Percentiles rank a stretch among this genome's conserved stretches.
phyloP scores from a whole-genome alignment of 2,113 vertebrate species.

The Phrynosoma platyrhinos region DNA sequence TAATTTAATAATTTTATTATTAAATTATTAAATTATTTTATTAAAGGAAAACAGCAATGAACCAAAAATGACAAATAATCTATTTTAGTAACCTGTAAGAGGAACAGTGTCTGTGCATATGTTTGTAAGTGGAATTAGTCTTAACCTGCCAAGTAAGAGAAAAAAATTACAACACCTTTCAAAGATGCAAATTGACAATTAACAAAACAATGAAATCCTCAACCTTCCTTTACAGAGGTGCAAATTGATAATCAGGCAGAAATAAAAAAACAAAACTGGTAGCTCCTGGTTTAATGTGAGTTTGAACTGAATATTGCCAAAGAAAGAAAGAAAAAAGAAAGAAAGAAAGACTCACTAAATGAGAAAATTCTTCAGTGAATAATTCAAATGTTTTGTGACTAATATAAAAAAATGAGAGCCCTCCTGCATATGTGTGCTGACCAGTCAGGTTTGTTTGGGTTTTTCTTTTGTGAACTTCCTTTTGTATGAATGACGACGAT shows the following conservation, averaged over 20 bases:
- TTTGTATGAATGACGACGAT: too few relatives aligned
- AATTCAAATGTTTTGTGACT: neutral
- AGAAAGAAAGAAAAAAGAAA: neutral
- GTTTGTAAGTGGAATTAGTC: slow-evolving; percentile 77
- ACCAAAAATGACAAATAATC: slow-evolving; percentile 44
- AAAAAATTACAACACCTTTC: slow-evolving; percentile 81
- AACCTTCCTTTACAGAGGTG: slow-evolving; percentile 78
- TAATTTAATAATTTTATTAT: too few relatives aligned
- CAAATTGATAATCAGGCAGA: slow-evolving; percentile 80
- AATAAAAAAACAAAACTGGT: slow-evolving; percentile 58
- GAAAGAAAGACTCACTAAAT: slow-evolving; percentile 32
- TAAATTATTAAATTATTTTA: too few relatives aligned
- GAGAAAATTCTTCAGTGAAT: slow-evolving; percentile 30
- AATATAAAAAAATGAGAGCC: too few relatives aligned
- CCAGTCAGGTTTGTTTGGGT: too few relatives aligned
- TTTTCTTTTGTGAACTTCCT: too few relatives aligned
- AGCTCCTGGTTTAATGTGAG: slow-evolving; percentile 74
- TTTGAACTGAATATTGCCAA: slow-evolving; percentile 67
- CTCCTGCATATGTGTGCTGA: too few relatives aligned
- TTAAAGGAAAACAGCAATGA: slow-evolving; percentile 50
- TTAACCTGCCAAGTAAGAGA: slow-evolving; percentile 78
- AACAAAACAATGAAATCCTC: slow-evolving; percentile 82
- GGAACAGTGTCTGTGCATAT: neutral
- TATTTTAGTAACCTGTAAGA: slow-evolving; percentile 58
- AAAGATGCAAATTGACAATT: slow-evolving; percentile 86